These are phyloP conservation scores for Gambusia holbrooki DNA, from an alignment of 2,113 vertebrate genomes.

Conservation along the genomic window DNA sequence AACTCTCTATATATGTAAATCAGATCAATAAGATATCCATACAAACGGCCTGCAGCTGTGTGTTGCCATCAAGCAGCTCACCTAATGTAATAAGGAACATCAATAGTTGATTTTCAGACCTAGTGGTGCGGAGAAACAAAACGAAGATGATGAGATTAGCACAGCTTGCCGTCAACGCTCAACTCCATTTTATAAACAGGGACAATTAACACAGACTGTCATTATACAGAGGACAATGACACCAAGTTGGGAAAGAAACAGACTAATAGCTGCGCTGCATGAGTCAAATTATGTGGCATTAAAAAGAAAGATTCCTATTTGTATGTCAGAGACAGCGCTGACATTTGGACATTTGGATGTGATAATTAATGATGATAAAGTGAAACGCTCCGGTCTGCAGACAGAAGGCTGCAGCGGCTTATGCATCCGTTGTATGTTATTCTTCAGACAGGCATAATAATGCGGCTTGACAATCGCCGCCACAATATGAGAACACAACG, in stretches of 20 bases:
- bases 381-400: constrained; percentile 18
- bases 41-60: constrained; percentile 80
- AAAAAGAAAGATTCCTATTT: constrained; percentile 62
- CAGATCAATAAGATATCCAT: constrained; percentile 82
- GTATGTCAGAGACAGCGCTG: constrained; percentile 64
- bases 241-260: constrained; percentile 67
- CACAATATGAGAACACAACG: constrained; percentile 45
- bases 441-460: constrained; percentile 62
- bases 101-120: constrained; percentile 83
- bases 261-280: constrained; percentile 75
- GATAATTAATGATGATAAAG: constrained; percentile 72
- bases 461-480: constrained; percentile 52
- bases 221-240: constrained; percentile 74
- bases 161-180: constrained; percentile 72
- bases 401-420: constrained; percentile 47
- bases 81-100: constrained; percentile 82
- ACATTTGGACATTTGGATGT: constrained; percentile 61
- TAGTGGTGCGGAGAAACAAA: constrained; percentile 77
- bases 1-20: constrained; percentile 81
- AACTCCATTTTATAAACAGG: constrained; percentile 74
- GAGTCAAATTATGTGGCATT: constrained; percentile 63
- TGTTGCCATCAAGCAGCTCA: constrained; percentile 74
- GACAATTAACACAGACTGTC: constrained; percentile 78
- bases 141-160: constrained; percentile 77
- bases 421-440: constrained; percentile 42